Evolutionary conservation across 2,888 invertebrate species (phyloP), one percentile per base, ranked within the genome.

Genomic region (Lumbricus terrestris): DNA sequence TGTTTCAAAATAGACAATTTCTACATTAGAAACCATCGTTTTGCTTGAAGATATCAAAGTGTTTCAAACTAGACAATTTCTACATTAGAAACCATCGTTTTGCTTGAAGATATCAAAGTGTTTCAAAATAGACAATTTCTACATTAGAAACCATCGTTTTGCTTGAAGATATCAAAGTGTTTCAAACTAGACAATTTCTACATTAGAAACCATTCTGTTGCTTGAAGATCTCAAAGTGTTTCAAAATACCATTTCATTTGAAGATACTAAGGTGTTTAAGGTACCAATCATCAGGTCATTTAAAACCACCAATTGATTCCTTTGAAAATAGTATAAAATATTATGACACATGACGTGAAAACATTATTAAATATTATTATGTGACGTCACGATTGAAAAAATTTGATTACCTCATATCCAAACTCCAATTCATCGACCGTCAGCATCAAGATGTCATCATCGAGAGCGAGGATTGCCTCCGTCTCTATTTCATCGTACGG

Each of bases 401-500:
- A 69, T 11, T 29, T 69, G 69, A 29, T 69, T 69, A 96, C 96
- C 95, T 96, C 96, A 96, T 96, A 98, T 95, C 97, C 98, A 95
- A 99, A 99, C 95, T 99, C 98, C 91, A 99, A 96, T 95, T 99
- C 99, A 95, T 99, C 98, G 0, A 97, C 96, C 38, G 98, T 98
- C 92, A 98, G 95, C 98, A 98, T 98, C 40, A 97, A 96, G 93
- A 98, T 98, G 94, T 98, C 98, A 95, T 99, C 98, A 94, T 99
- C 98, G 92, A 99, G 97, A 8, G 98, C 97, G 93, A 99, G 95
- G 93, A 99, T 97, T 89, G 98, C 98, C 95, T 99, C 98, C 0
- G 99, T 99, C 96, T 98, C 98, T 92, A 99, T 98, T 95, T 98
- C 98, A 94, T 97, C 97, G 95, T 98, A 98, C 0, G 99, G 98